A percentile compares a stretch with the other conserved stretches of the same genome.
phyloP scores from a whole-genome alignment of 2,797 vertebrate species.

The Harpagifer antarcticus region DNA sequence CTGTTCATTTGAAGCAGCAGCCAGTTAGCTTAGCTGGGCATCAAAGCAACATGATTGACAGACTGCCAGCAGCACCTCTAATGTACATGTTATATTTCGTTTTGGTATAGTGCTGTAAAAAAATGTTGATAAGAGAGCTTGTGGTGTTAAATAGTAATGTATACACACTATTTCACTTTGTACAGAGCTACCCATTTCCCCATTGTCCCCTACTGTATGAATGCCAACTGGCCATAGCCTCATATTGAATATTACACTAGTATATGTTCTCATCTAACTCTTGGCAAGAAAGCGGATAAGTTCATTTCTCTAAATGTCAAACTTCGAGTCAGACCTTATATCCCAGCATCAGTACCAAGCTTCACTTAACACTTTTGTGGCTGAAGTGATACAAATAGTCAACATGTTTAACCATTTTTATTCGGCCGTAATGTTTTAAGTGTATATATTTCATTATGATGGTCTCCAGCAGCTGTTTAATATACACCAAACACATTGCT shows the following conservation, averaged over 20 bases:
- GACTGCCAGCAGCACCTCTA: not conserved
- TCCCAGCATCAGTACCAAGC: not conserved
- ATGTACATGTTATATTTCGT: not conserved
- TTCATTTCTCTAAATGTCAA: no score
- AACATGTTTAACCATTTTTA: not conserved
- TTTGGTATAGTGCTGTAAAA: not conserved
- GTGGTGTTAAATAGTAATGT: not conserved
- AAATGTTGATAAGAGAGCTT: not conserved
- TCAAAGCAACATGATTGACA: not conserved
- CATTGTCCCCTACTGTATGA: not conserved
- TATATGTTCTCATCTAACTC: no score
- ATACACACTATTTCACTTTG: not conserved
- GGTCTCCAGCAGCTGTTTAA: not conserved
- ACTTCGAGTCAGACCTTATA: no score
- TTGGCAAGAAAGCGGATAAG: no score
- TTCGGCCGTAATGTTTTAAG: not conserved
- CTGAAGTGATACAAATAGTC: conserved; percentile 2
- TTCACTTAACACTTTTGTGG: not conserved
- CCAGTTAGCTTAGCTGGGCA: not conserved
- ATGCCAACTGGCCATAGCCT: no score
- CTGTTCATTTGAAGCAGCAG: not conserved
- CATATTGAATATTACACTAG: no score
- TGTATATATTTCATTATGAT: not conserved
- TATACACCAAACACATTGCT: not conserved
- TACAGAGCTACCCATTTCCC: not conserved